Evolutionary conservation across 2,113 vertebrate species (phyloP).

Genomic region (Podarcis raffonei): DNA sequence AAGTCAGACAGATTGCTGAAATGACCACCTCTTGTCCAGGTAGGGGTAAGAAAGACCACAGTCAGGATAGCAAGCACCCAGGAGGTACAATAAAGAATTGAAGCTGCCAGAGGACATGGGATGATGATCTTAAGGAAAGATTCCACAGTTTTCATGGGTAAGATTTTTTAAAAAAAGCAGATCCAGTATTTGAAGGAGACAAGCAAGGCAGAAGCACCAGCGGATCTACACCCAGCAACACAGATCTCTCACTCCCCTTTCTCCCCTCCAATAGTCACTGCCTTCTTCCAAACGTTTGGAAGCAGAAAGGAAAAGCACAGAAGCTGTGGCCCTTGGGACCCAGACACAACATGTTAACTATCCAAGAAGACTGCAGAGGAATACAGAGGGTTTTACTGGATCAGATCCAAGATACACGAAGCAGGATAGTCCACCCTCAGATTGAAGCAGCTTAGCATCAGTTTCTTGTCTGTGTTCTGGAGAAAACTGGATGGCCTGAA

Average conservation of each 20-base stretch:
- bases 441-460: background rate
- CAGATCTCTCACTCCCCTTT: background rate
- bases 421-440: background rate
- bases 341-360: background rate
- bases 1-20: background rate
- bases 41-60: background rate
- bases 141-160: background rate
- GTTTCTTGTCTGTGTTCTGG: background rate
- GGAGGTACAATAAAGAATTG: background rate
- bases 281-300: background rate
- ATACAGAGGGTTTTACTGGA: background rate
- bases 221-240: background rate
- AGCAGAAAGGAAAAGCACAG: background rate
- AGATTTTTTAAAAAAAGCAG: no score
- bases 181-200: background rate
- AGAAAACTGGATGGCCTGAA: background rate
- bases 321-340: background rate
- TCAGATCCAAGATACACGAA: background rate
- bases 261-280: background rate
- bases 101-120: background rate
- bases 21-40: background rate
- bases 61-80: no score
- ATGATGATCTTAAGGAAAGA: background rate
- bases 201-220: background rate
- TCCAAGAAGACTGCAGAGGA: background rate